Evolutionary conservation across 2,113 vertebrate genomes (phyloP), one percentile per base, ranked within the genome.

Genomic region (Leucopternis melanops): DNA sequence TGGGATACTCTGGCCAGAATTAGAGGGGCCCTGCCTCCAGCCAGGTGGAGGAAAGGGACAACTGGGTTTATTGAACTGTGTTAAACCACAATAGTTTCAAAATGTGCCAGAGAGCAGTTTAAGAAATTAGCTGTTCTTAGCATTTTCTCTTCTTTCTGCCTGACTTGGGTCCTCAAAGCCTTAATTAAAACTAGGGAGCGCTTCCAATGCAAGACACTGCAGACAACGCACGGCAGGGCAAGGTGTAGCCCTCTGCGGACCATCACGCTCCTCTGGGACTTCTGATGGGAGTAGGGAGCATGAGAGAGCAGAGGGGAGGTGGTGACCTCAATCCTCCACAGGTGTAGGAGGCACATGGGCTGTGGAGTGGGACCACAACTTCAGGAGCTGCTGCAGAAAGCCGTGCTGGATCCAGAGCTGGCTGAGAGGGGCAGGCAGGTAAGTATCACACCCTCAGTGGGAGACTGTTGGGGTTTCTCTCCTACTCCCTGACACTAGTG

Each of bases 61-160:
- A 45, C 17, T 8, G 44, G 44, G 44, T 45, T 19, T 44, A 44
- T 44, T 44, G 44, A 44, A 18, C 44, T 44, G 44, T 44, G 44
- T 44, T 44, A 44, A 44, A 44, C 44, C 44, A 44, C 17, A 44
- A 18, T 18, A 44, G 83, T 96, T 97, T 93, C 72, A 78, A 92
- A 96, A 97, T 95, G 93, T 97, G 97, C 95, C 94, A 96, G 86
- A 96, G 91, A 96, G 74, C 91, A 95, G 93, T 90, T 97, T 96
- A 96, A 95, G 86, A 94, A 97, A 97, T 97, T 92, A 97, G 97
- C 97, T 92, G 83, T 94, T 96, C 88, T 92, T 91, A 91, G 94
- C 89, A 90, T 81, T 97, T 97, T 89, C 32, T 73, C 45, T 69
- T 94, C 62, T 95, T 94, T 95, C 89, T 82, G 32, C 79, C 81